Conservation (phyloP, 1,140 invertebrate species). For the Drosophila virilis region DNA sequence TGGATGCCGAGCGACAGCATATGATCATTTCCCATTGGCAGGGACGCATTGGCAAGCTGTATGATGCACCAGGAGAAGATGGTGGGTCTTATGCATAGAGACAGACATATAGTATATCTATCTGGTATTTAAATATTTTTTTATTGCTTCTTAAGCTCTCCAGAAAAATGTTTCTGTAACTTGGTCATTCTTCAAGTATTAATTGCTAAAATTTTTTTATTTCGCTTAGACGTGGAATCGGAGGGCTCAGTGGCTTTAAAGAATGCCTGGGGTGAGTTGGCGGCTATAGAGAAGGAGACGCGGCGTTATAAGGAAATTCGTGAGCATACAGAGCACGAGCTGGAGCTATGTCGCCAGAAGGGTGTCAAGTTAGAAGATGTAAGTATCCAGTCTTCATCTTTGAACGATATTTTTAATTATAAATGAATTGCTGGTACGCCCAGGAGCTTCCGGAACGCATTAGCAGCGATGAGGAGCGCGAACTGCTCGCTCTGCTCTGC, state of each 20-base stretch:
- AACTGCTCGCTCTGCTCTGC: constrained; percentile 92
- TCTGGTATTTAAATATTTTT: too few species aligned
- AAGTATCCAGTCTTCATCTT: constrained; percentile 42
- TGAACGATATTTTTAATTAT: rapidly evolving
- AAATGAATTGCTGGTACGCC: constrained; percentile 15
- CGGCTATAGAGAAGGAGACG: constrained; percentile 93
- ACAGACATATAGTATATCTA: too few species aligned
- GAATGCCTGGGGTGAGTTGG: constrained; percentile 93
- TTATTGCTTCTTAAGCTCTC: too few species aligned
- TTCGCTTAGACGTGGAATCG: constrained; percentile 80
- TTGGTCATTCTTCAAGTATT: too few species aligned
- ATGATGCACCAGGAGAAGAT: constrained; percentile 83
- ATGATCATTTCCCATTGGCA: constrained; percentile 95
- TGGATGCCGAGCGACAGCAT: constrained; percentile 94
- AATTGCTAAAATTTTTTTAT: neutral
- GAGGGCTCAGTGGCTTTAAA: constrained; percentile 91
- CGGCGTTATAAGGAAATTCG: constrained; percentile 91
- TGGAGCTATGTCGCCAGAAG: constrained; percentile 90
- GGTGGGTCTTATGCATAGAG: constrained; percentile 37
- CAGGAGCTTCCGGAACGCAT: constrained; percentile 93
- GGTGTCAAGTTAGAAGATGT: constrained; percentile 93
- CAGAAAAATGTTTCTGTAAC: too few species aligned
- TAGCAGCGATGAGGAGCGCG: constrained; percentile 93
- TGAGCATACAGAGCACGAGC: constrained; percentile 90
- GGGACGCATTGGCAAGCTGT: constrained; percentile 90